Evolutionary conservation across 1,140 invertebrate species (phyloP).

Genomic region (Charaxes varanes): DNA sequence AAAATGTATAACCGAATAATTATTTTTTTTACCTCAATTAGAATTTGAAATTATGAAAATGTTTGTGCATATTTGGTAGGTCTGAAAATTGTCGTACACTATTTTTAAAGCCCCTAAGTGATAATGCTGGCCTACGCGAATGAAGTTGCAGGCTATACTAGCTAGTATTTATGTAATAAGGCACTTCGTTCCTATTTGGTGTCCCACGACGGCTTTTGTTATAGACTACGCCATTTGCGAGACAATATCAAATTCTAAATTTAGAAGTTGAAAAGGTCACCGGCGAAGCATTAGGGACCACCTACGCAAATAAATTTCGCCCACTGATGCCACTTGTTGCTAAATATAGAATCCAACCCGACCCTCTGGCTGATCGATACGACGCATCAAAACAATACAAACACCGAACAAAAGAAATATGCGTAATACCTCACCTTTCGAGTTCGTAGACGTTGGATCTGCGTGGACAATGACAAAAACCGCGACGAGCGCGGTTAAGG

Average conservation of each 20-base stretch:
- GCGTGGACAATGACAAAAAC: conserved; percentile 41
- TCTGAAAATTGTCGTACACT: too few species aligned
- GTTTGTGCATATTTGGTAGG: too few species aligned
- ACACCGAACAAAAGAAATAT: too few species aligned
- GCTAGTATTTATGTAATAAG: too few species aligned
- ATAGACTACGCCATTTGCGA: background rate
- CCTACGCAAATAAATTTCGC: conserved; percentile 39
- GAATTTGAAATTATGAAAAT: too few species aligned
- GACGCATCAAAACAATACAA: conserved; percentile 33
- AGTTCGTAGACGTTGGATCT: conserved; percentile 48
- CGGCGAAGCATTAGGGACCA: conserved; percentile 27
- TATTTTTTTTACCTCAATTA: too few species aligned
- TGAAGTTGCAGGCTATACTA: background rate
- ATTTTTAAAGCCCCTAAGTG: too few species aligned
- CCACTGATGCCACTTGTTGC: conserved; percentile 60
- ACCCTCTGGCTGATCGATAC: conserved; percentile 47
- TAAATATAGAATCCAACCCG: conserved; percentile 59
- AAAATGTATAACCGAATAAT: too few species aligned
- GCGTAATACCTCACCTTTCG: conserved; percentile 49
- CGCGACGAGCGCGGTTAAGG: conserved; percentile 59
- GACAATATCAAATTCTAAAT: background rate
- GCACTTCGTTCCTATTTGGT: too few species aligned
- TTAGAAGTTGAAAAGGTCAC: conserved; percentile 34
- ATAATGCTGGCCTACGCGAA: too few species aligned
- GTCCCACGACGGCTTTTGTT: too few species aligned